phyloP scores from a whole-genome alignment of 2,113 vertebrate species.

The Catharus fuscescens region DNA sequence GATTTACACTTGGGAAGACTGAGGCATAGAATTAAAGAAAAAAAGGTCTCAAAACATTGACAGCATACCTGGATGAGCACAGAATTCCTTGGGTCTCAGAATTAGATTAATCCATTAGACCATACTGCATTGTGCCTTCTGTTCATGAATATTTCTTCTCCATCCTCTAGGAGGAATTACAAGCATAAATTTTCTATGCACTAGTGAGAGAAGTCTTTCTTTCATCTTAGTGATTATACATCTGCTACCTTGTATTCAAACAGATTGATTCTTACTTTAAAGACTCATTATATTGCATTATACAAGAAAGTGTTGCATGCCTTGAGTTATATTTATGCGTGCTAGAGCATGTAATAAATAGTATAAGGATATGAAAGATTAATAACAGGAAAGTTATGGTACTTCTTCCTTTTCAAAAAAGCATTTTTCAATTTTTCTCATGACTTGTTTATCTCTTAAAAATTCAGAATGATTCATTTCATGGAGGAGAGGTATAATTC shows the following conservation, averaged over 20 bases:
- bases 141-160: constrained; percentile 37
- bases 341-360: background rate
- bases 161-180: constrained; percentile 5
- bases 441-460: background rate
- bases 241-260: constrained; percentile 26
- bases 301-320: background rate
- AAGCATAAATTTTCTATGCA: constrained; percentile 26
- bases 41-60: background rate
- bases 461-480: background rate
- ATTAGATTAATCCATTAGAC: background rate
- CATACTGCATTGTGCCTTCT: background rate
- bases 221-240: constrained; percentile 32
- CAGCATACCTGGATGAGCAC: background rate
- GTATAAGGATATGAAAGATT: background rate
- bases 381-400: background rate
- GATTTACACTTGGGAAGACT: background rate
- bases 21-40: background rate
- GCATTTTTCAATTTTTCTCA: background rate
- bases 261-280: constrained; percentile 40
- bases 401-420: background rate
- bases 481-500: background rate
- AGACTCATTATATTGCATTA: background rate
- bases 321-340: background rate
- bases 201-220: constrained; percentile 9
- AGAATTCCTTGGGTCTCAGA: background rate